Base-by-base conservation (phyloP, 2,797 vertebrate genomes). In the Aulostomus chinensis region DNA sequence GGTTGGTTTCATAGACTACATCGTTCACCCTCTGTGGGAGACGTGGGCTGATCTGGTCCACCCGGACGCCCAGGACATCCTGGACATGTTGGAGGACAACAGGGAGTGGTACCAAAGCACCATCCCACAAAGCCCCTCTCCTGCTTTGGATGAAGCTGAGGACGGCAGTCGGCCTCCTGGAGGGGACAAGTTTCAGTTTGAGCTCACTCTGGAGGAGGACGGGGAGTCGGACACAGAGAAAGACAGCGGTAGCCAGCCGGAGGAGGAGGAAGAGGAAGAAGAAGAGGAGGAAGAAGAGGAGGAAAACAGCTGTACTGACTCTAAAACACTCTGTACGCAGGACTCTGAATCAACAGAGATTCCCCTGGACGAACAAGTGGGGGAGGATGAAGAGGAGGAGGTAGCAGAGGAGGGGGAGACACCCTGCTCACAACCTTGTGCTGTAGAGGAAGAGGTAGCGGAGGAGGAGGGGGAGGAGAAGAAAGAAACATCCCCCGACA, bases 41-140 rank as follows among this genome's bases (percentile, higher is more conserved):
- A 98, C 97, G 0, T 99, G 97, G 97, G 97, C 96, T 5, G 97
- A 99, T 86, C 93, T 99, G 17, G 97, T 99, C 35, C 96, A 98
- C 72, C 97, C 96, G 0, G 97, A 98, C 1, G 97, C 96, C 84
- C 96, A 98, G 86, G 96, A 98, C 88, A 98, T 98, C 82, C 86
- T 99, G 83, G 96, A 98, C 90, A 98, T 93, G 7, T 84, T 99
- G 85, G 96, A 99, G 83, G 96, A 99, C 90, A 99, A 99, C 89
- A 91, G 97, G 75, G 97, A 99, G 84, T 99, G 96, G 96, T 99
- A 99, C 88, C 96, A 98, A 92, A 98, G 96, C 94, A 99, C 96
- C 92, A 99, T 99, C 69, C 97, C 97, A 57, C 96, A 98, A 75
- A 99, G 97, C 87, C 97, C 97, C 11, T 98, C 96, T 54, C 96